Percentiles rank a stretch among this genome's conserved stretches.
Conservation (phyloP, 1,140 invertebrate genomes). For the Meloidogyne exigua region DNA sequence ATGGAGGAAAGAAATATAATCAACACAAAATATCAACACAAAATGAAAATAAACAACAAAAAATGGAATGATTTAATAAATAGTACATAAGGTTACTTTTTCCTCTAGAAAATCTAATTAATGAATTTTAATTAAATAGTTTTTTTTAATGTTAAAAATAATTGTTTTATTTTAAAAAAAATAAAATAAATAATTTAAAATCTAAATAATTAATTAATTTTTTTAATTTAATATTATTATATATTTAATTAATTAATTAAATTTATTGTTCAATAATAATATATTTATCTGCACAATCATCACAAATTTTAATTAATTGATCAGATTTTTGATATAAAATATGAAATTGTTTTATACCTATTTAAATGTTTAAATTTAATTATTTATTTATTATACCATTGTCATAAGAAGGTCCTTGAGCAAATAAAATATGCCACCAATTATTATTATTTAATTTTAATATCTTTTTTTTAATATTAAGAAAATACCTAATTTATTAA, state of each 20-base stretch:
- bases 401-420: constrained; percentile 10
- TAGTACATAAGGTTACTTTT: no score
- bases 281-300: constrained; percentile 16
- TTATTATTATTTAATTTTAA: constrained; percentile 16
- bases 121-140: no score
- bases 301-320: constrained; percentile 20
- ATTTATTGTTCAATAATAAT: constrained; percentile 1
- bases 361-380: neutral
- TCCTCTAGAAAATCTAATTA: no score
- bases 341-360: constrained; percentile 18
- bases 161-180: no score
- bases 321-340: constrained; percentile 13
- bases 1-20: constrained; percentile 59
- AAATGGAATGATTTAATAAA: neutral
- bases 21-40: constrained; percentile 36
- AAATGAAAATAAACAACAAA: constrained; percentile 31
- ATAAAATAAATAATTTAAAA: no score
- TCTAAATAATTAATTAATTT: neutral
- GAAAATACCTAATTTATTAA: neutral
- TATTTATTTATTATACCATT: neutral
- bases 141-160: no score
- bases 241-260: neutral
- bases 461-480: neutral
- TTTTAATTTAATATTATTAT: neutral
- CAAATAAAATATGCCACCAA: constrained; percentile 26